Evolutionary conservation across 2,888 invertebrate genomes (phyloP), one percentile per base, ranked within the genome.

Genomic region (Plebejus argus): DNA sequence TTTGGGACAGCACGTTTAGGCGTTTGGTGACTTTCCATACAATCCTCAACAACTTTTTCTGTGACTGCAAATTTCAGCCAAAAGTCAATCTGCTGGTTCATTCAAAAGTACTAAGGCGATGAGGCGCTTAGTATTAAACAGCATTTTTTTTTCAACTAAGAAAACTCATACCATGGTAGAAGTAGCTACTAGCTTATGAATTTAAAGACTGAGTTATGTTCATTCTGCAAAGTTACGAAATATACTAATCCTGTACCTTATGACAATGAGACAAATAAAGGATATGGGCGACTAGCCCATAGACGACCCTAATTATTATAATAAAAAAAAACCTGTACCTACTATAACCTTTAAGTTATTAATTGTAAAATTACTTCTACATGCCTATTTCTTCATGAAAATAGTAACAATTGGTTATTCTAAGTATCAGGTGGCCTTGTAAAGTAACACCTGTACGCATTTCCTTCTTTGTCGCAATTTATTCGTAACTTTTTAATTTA

Each of bases 381-480:
- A 1, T n/a, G n/a, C 56, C 7, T 7, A 58, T 23, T 61, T 61
- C 7, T 61, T 61, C 12, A 6, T 20, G n/a, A 23, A 61, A 10
- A 61, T 56, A 23, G 8, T 4, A 23, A 61, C 23, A 58, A 61
- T 66, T 66, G 28, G 4, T 33, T 53, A 28, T 74, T 49, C 75
- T 58, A 76, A n/a, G 76, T 23, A 71, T 56, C 70, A 72, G 70
- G 23, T 66, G 28, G 28, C 66, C 66, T 66, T 66, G 28, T 66
- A 15, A 28, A 66, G 61, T 28, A 66, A 66, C 66, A 66, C 66
- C 28, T 66, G 28, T 66, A 66, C 28, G 15, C 66, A 28, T 66
- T 66, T 66, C 66, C 66, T 66, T 66, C 28, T 28, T 66, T 5
- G 66, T 12, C 66, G 28, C 66, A 15, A 15, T 66, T 15, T 66